phyloP scores from a whole-genome alignment of 2,113 vertebrate genomes.

The Mirza zaza region DNA sequence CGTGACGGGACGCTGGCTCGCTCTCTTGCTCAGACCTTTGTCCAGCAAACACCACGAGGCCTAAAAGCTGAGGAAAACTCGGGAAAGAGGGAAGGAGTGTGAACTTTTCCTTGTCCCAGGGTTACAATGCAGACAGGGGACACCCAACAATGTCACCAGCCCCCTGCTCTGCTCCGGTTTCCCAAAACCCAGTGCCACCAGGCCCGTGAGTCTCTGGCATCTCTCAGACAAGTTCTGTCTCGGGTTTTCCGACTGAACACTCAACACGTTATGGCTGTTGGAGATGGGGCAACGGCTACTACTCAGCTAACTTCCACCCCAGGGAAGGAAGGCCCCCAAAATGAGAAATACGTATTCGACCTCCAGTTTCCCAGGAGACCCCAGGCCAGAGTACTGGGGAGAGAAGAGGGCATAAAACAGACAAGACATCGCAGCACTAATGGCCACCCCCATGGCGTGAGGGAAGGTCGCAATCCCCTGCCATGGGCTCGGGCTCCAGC shows the following conservation, averaged over 20 bases:
- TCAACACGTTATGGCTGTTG: fast-evolving
- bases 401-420: not conserved
- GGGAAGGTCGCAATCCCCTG: not conserved
- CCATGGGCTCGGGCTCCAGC: fast-evolving
- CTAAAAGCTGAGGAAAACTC: not conserved
- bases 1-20: fast-evolving
- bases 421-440: not conserved
- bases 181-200: not conserved
- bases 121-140: not conserved
- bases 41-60: not conserved
- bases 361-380: not conserved
- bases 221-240: not conserved
- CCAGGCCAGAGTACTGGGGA: not conserved
- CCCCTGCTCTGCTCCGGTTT: fast-evolving
- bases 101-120: not conserved
- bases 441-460: fast-evolving
- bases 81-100: not conserved
- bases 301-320: not conserved
- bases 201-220: not conserved
- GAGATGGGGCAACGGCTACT: not conserved
- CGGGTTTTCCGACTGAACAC: not conserved
- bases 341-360: not conserved
- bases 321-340: not conserved
- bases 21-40: not conserved
- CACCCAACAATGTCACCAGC: not conserved